Conservation (phyloP, 1,140 invertebrate genomes). For the Plectus sambesii region DNA sequence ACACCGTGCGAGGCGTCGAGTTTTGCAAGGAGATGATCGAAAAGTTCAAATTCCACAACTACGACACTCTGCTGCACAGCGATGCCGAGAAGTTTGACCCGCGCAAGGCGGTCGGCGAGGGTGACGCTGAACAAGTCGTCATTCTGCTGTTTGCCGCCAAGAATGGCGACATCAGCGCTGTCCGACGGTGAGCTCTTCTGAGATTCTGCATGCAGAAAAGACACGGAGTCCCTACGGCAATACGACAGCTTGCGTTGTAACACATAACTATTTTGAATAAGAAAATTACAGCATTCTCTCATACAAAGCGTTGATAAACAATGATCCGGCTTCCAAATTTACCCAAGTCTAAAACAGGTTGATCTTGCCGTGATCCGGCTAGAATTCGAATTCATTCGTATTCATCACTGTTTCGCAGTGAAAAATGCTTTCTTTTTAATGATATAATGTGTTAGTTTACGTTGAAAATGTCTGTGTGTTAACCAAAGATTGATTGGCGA, state of each 20-base stretch:
- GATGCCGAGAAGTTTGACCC: slow-evolving; percentile 74
- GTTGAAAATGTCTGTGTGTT: too few species aligned
- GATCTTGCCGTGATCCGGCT: too few species aligned
- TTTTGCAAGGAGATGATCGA: slow-evolving; percentile 79
- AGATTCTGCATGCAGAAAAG: slow-evolving; percentile 23
- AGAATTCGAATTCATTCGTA: too few species aligned
- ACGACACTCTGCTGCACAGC: slow-evolving; percentile 81
- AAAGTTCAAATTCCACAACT: slow-evolving; percentile 86
- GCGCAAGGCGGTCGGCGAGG: slow-evolving; percentile 75
- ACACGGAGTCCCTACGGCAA: not conserved
- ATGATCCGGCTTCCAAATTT: too few species aligned
- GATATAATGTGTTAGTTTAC: too few species aligned
- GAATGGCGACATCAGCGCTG: slow-evolving; percentile 78
- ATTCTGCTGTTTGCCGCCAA: slow-evolving; percentile 84
- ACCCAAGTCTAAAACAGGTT: too few species aligned
- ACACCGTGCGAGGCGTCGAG: slow-evolving; percentile 75
- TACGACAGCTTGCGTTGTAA: slow-evolving; percentile 4
- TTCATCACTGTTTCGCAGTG: too few species aligned
- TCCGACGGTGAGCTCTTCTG: slow-evolving; percentile 60
- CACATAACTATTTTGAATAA: too few species aligned
- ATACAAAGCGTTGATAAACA: too few species aligned
- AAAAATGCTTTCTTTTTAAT: too few species aligned
- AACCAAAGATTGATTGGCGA: too few species aligned
- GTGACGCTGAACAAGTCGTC: slow-evolving; percentile 77
- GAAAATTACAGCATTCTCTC: too few species aligned